phyloP scores from a whole-genome alignment of 2,113 vertebrate species.

The Tauraco erythrolophus region DNA sequence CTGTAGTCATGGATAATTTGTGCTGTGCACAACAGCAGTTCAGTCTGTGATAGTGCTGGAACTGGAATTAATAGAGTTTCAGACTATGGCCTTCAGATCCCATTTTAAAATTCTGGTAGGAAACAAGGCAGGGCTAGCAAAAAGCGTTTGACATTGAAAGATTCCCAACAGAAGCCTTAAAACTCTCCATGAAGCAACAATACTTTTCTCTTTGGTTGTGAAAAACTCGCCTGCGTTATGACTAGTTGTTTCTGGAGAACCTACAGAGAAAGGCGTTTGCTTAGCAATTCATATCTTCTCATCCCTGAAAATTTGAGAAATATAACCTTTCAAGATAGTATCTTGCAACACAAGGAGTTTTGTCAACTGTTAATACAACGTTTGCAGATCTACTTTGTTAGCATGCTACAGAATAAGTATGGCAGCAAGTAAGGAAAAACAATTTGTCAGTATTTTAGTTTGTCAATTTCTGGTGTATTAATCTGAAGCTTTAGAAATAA shows the following conservation, averaged over 20 bases:
- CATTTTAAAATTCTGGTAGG: background rate
- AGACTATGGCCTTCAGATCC: background rate
- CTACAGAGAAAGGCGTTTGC: background rate
- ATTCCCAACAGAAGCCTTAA: background rate
- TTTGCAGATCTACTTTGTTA: background rate
- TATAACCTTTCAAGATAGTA: background rate
- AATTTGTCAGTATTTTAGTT: background rate
- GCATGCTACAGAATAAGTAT: accelerated
- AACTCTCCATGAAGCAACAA: background rate
- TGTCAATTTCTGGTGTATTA: background rate
- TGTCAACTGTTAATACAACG: background rate
- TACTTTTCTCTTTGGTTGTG: background rate
- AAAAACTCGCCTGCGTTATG: background rate
- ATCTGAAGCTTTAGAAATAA: background rate
- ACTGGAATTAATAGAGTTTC: accelerated
- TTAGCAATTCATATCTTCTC: background rate
- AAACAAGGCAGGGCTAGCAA: background rate
- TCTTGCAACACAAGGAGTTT: background rate
- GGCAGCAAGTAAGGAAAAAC: background rate
- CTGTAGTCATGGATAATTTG: accelerated
- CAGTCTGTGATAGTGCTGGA: background rate
- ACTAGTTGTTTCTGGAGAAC: background rate
- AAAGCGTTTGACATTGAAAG: background rate
- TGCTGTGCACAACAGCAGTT: background rate
- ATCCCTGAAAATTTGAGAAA: background rate